phyloP scores from a whole-genome alignment of 2,113 vertebrate species.

The Felis catus region DNA sequence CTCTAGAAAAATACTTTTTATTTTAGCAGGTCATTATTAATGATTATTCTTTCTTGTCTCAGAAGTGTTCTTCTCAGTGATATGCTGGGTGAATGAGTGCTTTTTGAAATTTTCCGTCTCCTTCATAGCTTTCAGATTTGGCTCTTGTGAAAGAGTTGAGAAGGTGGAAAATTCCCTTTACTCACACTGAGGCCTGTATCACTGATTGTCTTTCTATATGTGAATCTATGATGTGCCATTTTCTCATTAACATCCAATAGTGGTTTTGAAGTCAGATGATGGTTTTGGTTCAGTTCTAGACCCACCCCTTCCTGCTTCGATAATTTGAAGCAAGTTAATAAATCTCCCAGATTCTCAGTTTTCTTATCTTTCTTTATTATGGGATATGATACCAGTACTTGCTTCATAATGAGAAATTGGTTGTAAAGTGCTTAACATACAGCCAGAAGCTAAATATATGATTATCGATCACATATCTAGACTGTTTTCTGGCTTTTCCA shows the following conservation, averaged over 20 bases:
- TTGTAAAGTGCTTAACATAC: not conserved
- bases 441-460: not conserved
- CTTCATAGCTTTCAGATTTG: slow-evolving; percentile 49
- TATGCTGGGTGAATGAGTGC: slow-evolving; percentile 34
- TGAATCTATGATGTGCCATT: not conserved
- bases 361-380: not conserved
- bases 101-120: slow-evolving; percentile 66
- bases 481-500: not conserved
- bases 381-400: not conserved
- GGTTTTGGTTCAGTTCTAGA: not conserved
- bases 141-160: not conserved
- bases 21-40: slow-evolving; percentile 66
- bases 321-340: not conserved
- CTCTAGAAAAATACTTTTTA: slow-evolving; percentile 59
- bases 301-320: not conserved
- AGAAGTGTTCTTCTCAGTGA: slow-evolving; percentile 51
- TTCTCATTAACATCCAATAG: not conserved
- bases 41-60: slow-evolving; percentile 41
- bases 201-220: not conserved
- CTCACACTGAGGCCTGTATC: not conserved
- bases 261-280: not conserved
- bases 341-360: not conserved
- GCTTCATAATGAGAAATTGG: not conserved
- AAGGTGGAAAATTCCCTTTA: slow-evolving; percentile 54
- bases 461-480: not conserved